Conservation (phyloP, 2,888 invertebrate genomes). For the Drosophila macrothrix region DNA sequence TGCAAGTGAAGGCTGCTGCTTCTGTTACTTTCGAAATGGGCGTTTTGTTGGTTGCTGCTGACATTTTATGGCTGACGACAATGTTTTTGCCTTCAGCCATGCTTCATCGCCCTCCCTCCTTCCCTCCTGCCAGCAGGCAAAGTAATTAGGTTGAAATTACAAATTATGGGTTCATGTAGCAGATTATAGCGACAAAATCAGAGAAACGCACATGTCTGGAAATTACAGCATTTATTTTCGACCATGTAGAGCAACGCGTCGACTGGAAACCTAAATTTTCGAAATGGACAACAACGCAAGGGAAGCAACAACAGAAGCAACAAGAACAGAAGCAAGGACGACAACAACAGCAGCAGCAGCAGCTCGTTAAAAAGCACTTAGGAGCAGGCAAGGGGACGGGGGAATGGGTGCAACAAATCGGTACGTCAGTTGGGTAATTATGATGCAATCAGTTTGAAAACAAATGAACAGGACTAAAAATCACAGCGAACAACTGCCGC, state of each 20-base stretch:
- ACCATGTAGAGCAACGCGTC: slow-evolving; percentile 8
- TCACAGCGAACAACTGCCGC: slow-evolving; percentile 55
- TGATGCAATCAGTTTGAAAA: slow-evolving; percentile 74
- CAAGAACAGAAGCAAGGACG: background rate
- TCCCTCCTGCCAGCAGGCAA: slow-evolving; percentile 29
- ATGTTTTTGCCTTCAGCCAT: slow-evolving; percentile 62
- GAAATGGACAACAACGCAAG: slow-evolving; percentile 38
- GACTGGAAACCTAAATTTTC: slow-evolving; percentile 24
- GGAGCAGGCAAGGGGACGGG: slow-evolving; percentile 22
- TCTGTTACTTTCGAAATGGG: slow-evolving; percentile 58
- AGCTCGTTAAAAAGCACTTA: slow-evolving; percentile 81
- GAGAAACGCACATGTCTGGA: slow-evolving; percentile 62
- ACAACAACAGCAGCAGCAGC: slow-evolving; percentile 14
- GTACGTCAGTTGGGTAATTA: slow-evolving; percentile 67
- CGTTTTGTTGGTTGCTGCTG: slow-evolving; percentile 74
- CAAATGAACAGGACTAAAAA: slow-evolving; percentile 62
- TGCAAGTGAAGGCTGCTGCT: slow-evolving; percentile 46
- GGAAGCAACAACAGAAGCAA: slow-evolving; percentile 2
- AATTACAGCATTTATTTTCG: slow-evolving; percentile 63
- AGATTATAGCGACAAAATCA: slow-evolving; percentile 78
- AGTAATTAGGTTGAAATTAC: slow-evolving; percentile 82
- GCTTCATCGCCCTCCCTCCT: slow-evolving; percentile 1
- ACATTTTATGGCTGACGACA: slow-evolving; percentile 74
- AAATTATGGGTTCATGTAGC: slow-evolving; percentile 80
- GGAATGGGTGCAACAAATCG: slow-evolving; percentile 27